A percentile compares a stretch with the other conserved stretches of the same genome.
Evolutionary conservation across 2,888 invertebrate species (phyloP).

Genomic region (Tetramorium bicarinatum): DNA sequence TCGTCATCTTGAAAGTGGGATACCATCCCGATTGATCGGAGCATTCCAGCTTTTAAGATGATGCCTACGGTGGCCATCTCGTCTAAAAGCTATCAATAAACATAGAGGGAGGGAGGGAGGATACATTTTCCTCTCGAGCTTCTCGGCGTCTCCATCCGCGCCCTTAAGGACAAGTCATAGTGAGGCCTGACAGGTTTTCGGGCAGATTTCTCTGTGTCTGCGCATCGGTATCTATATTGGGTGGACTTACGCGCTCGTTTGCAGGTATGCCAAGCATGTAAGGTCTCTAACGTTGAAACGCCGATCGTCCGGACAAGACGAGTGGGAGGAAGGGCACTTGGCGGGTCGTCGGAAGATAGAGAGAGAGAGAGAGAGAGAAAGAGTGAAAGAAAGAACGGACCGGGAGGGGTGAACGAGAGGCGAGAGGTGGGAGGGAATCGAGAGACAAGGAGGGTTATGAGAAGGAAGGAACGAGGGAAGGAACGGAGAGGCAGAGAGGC

Average conservation of each 20-base stretch:
- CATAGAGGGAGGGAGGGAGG: neutral
- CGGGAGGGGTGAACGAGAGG: conserved; percentile 52
- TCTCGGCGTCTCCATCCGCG: neutral
- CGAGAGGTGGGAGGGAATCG: conserved; percentile 52
- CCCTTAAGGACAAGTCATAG: neutral
- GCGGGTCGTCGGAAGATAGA: conserved; percentile 58
- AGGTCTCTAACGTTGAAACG: conserved; percentile 74
- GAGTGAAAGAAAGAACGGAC: conserved; percentile 27
- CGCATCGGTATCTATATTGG: conserved; percentile 59
- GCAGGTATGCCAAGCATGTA: conserved; percentile 78
- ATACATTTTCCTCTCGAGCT: neutral
- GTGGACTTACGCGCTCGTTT: conserved; percentile 74
- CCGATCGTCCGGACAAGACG: conserved; percentile 66
- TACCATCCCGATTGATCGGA: neutral
- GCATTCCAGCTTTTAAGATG: neutral
- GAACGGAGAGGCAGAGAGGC: conserved; percentile 36
- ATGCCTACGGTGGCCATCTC: neutral
- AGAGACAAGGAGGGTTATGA: conserved; percentile 34
- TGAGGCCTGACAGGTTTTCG: conserved; percentile 58
- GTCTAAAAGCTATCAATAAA: conserved; percentile 4
- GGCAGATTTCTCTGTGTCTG: conserved; percentile 63
- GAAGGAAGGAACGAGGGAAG: conserved; percentile 48
- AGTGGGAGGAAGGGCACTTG: conserved; percentile 73
- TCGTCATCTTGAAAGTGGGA: neutral
- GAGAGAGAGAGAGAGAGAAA: neutral